Base-by-base conservation (phyloP, 2,797 vertebrate genomes). In the Glossophaga mutica region DNA sequence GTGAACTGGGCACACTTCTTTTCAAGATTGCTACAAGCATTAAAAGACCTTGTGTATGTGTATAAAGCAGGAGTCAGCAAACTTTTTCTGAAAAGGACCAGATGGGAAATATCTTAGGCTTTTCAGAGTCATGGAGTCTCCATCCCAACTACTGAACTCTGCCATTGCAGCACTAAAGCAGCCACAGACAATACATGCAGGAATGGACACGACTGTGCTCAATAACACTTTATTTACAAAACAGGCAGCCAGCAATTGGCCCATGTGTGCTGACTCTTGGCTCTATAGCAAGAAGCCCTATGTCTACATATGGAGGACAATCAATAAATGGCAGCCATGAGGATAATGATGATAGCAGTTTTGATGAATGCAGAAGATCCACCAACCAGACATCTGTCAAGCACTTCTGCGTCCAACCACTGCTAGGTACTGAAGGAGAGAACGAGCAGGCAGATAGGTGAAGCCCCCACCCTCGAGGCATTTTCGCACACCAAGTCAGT, bases 341-440 rank as follows among this genome's bases (percentile, higher is more conserved):
- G n/a, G 42, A 44, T 18, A 34, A 48, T 0, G 11, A 8, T 2
- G 6, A 8, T 0, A 16, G 6, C 29, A 24, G 24, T 0, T 2
- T 18, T 42, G 46, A 24, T 32, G 9, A 84, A 29, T 9, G n/a
- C 19, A 48, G 2, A 65, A 37, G 77, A 37, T 0, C 62, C 50
- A 59, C 32, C 50, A 29, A 3, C 29, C 57, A 26, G 48, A 12
- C n/a, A 12, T 9, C 4, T 50, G 42, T 6, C 22, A 42, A 73
- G 50, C 1, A 9, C 2, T 8, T 90, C 19, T 24, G 79, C 26
- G 8, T n/a, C 39, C 76, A 68, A 1, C 9, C 48, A 57, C 29
- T 15, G 11, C 68, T n/a, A 32, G 86, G 48, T 10, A 37, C 14
- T 7, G n/a, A 48, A 37, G 32, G 37, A 32, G 5, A 52, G 34